phyloP scores from a whole-genome alignment of 2,797 vertebrate genomes.

The Ctenosaura bakeri region DNA sequence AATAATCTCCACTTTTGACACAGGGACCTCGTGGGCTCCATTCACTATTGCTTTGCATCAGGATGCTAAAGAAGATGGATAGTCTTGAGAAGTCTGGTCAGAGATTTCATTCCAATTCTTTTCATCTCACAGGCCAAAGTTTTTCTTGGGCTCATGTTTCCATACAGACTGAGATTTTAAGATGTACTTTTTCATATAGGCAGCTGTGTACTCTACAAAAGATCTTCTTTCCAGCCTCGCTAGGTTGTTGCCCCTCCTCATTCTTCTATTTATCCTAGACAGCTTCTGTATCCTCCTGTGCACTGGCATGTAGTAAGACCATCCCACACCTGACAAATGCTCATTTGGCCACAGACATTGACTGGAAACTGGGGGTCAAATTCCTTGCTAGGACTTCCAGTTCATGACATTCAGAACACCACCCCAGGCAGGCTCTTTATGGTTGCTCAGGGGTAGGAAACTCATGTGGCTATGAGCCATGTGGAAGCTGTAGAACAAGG shows the following conservation, averaged over 20 bases:
- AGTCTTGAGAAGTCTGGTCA: not conserved
- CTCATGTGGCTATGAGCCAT: not conserved
- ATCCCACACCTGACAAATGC: not conserved
- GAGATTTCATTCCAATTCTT: constrained; percentile 33
- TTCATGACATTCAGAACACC: not conserved
- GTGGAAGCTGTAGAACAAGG: not conserved
- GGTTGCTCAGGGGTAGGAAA: not conserved
- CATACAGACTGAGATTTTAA: constrained; percentile 36
- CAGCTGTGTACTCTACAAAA: not conserved
- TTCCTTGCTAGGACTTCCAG: not conserved
- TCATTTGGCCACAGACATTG: too few relatives aligned
- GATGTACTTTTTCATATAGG: fast-evolving
- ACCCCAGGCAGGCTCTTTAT: not conserved
- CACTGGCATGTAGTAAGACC: not conserved
- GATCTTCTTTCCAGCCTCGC: not conserved
- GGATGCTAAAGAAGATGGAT: not conserved
- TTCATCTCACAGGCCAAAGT: fast-evolving
- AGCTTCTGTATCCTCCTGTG: not conserved
- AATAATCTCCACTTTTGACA: constrained; percentile 54
- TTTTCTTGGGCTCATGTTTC: constrained; percentile 37
- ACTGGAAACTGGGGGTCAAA: too few relatives aligned
- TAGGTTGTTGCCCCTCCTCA: not conserved
- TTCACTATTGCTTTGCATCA: constrained; percentile 39
- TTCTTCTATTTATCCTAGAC: not conserved
- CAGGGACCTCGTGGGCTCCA: constrained; percentile 42